Evolutionary conservation across 2,797 vertebrate species (phyloP), one percentile per base, ranked within the genome.

Genomic region (Onychomys leucogaster): DNA sequence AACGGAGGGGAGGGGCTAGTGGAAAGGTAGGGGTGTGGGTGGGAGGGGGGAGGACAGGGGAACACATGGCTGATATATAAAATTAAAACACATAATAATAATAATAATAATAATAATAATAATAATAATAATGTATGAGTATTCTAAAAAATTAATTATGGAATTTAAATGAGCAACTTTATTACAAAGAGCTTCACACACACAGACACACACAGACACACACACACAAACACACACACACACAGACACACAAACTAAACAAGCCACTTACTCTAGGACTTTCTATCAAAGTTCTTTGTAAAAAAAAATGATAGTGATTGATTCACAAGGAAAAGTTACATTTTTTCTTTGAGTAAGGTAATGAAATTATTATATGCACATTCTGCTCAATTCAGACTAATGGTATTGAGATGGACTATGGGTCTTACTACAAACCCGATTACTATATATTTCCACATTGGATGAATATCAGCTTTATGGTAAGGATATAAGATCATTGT

Each of bases 401-500:
- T 10, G 19, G 27, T 76, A 89, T n/a, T 73, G 63, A 96, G 23
- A 76, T 73, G 19, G 73, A 43, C 89, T 93, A 94, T 92, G 49
- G 0, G 34, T 89, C 10, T 49, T 5, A 0, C 19, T 90, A n/a
- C 13, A 75, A 7, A 83, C 19, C 6, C 13, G 6, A 17, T 96
- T n/a, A 41, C 90, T 80, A 6, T 46, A 14, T 86, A 86, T 82
- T 95, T 89, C n/a, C 59, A 94, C 37, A 16, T 49, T 82, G 17
- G 16, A 81, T 61, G 32, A 46, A 84, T 88, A 71, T 41, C 71
- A 93, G 11, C 88, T 94, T 97, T 95, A 95, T 34, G 63, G 78
- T 14, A 91, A 89, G 57, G 37, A 80, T 94, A 86, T 91, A 69
- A 90, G 46, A 37, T 94, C 76, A 46, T 83, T 90, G 65, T 73